Percentiles rank a stretch among this genome's conserved stretches.
Conservation (phyloP, 2,113 vertebrate genomes). For the Otolemur garnettii region DNA sequence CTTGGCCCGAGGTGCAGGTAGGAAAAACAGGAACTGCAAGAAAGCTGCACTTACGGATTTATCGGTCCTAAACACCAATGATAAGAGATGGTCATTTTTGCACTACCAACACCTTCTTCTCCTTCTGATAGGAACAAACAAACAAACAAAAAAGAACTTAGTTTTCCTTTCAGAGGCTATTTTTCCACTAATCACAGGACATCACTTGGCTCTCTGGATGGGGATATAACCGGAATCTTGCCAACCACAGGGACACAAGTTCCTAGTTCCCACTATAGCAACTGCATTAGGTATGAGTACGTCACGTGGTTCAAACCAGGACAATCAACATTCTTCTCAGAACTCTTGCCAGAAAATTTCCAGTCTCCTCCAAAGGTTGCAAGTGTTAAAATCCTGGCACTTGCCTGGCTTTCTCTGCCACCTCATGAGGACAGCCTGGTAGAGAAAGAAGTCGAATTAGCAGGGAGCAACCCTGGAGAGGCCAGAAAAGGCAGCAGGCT, state of each 20-base stretch:
- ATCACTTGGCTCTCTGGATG: background rate
- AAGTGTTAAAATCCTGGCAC: background rate
- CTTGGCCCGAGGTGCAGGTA: conserved; percentile 5
- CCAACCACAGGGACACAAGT: no score
- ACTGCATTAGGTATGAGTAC: background rate
- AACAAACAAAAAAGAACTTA: background rate
- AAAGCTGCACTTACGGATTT: background rate
- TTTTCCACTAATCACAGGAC: background rate
- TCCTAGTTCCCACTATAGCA: accelerated
- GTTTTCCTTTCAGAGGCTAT: background rate
- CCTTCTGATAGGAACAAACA: background rate
- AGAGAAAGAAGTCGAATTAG: background rate
- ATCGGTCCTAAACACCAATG: background rate
- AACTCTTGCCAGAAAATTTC: background rate
- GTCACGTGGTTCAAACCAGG: background rate
- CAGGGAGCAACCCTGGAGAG: background rate
- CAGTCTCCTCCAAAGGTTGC: background rate
- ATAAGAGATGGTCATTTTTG: background rate
- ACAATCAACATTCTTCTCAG: background rate
- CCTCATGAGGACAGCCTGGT: background rate
- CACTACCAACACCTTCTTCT: background rate
- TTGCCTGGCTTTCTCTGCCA: background rate
- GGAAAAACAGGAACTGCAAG: background rate
- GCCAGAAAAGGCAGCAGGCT: background rate
- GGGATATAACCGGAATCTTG: background rate